These are phyloP conservation scores for Iguana delicatissima DNA, from an alignment of 2,797 vertebrate species.

Conservation along the genomic window DNA sequence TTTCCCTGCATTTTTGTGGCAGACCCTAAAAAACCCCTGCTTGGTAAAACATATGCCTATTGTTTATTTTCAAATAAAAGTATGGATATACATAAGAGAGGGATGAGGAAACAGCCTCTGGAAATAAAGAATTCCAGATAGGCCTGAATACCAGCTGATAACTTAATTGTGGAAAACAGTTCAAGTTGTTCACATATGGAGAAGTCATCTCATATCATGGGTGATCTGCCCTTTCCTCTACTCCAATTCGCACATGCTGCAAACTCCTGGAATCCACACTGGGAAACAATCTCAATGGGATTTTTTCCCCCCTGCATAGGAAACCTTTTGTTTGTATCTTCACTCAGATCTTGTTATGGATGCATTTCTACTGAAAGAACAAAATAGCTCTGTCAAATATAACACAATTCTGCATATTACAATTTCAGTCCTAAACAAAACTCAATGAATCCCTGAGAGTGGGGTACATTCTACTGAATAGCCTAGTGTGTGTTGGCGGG, in stretches of 20 bases:
- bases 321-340: background rate
- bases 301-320: background rate
- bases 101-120: slow-evolving; percentile 27
- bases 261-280: background rate
- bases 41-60: background rate
- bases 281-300: background rate
- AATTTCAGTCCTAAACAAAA: background rate
- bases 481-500: too few relatives aligned
- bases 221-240: background rate
- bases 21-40: too few relatives aligned
- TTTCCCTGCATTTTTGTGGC: background rate
- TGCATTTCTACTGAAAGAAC: background rate
- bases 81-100: background rate
- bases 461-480: too few relatives aligned
- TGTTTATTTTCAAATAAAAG: background rate
- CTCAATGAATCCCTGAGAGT: background rate
- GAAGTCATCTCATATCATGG: background rate
- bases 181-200: background rate
- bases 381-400: background rate
- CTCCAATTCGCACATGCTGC: background rate
- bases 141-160: background rate
- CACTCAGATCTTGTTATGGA: background rate
- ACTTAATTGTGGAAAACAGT: background rate
- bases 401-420: background rate
- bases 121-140: background rate